Evolutionary conservation across 2,113 vertebrate species (phyloP), one percentile per base, ranked within the genome.

Genomic region (Guaruba guarouba): DNA sequence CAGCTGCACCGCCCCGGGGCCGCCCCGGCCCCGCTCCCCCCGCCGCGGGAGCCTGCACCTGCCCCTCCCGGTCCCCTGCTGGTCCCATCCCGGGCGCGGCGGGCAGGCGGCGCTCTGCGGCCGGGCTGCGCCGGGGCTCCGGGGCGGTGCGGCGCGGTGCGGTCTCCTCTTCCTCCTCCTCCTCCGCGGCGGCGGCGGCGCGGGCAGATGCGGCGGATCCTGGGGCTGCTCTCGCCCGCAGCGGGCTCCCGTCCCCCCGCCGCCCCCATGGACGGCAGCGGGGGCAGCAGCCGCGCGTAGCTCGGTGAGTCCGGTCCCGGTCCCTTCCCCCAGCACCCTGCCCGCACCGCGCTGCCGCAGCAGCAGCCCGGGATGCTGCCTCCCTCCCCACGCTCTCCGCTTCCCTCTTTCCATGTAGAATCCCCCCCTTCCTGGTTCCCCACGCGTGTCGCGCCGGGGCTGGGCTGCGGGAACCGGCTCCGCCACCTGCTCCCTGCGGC

Each of bases 71-170:
- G 28, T 54, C 24, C n/a, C 13, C n/a, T 7, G 41, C 29, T 28
- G 41, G 41, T 43, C 82, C 52, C 78, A 31, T 73, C 39, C 68
- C 88, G 68, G 44, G 64, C 44, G 41, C 70, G 11, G 85, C 92
- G 68, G 87, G 84, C 73, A 96, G 95, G 95, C 76, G 95, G 95
- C 95, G 95, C 94, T 95, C 81, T 83, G 68, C 29, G 87, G 84
- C 67, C 55, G 69, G 44, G 67, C 83, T 41, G 94, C 49, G 86
- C 76, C 10, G 51, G 79, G 69, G 78, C 80, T 81, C n/a, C 73
- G 73, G 78, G 88, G 88, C 87, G 74, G 77, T 19, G 63, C 90
- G 71, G 90, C 14, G 37, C 51, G 74, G 46, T 8, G 54, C 33
- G 33, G 35, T 73, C 25, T 81, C 69, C 29, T 73, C 77, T 35